phyloP scores from a whole-genome alignment of 1,140 invertebrate genomes.

The Heliconius himera region DNA sequence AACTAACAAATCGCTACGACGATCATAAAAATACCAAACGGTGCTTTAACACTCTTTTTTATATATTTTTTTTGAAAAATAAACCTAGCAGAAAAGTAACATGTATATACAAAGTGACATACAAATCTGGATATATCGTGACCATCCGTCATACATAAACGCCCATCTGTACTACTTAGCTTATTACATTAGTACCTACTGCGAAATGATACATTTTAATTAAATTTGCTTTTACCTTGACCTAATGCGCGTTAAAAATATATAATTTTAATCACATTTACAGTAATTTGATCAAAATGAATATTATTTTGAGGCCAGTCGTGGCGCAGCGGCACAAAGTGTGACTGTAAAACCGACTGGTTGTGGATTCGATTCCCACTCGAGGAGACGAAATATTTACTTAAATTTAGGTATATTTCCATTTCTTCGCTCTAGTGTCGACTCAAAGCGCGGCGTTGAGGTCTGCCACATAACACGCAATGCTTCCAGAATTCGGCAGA shows the following conservation, averaged over 20 bases:
- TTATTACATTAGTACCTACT: conserved; percentile 8
- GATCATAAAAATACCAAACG: too few species aligned
- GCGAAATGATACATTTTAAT: neutral
- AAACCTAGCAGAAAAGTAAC: neutral
- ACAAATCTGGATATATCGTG: neutral
- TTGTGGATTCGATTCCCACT: neutral
- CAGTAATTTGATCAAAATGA: neutral
- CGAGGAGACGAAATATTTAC: too few species aligned
- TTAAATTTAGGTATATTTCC: too few species aligned
- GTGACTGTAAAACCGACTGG: too few species aligned
- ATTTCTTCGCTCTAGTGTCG: too few species aligned
- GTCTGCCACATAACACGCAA: too few species aligned
- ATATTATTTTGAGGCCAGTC: neutral
- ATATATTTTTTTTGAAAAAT: too few species aligned
- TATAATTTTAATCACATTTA: neutral
- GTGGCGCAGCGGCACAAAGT: too few species aligned
- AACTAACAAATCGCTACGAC: too few species aligned
- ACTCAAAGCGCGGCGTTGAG: too few species aligned
- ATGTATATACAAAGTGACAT: neutral
- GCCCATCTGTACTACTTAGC: neutral
- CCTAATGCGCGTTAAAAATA: neutral
- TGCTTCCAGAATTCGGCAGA: too few species aligned
- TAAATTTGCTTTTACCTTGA: neutral
- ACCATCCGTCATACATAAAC: neutral
- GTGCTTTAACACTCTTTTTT: too few species aligned